A percentile compares a stretch with the other conserved stretches of the same genome.
These are phyloP conservation scores for Chymomyza fuscimana DNA, from an alignment of 2,888 invertebrate genomes.

Conservation along the genomic window DNA sequence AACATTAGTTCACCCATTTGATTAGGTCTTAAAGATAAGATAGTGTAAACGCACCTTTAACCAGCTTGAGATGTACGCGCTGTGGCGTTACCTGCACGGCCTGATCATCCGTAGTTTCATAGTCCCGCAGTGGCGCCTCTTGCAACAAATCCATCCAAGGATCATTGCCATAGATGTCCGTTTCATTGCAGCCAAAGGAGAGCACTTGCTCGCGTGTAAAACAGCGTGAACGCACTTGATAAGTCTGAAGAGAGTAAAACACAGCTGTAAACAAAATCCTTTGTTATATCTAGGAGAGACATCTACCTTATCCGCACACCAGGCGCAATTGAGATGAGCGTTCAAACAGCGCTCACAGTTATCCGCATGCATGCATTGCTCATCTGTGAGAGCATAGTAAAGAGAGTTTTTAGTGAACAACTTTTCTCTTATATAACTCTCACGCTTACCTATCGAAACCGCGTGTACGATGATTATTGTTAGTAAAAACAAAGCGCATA, in stretches of 20 bases:
- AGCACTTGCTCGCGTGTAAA: conserved; percentile 65
- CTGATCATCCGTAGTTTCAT: conserved; percentile 70
- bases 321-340: conserved; percentile 73
- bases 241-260: conserved; percentile 49
- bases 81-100: conserved; percentile 85
- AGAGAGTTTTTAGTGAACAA: background rate
- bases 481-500: conserved; percentile 22
- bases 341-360: conserved; percentile 73
- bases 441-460: background rate
- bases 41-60: conserved; percentile 81
- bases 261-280: no score
- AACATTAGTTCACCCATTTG: conserved; percentile 18
- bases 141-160: conserved; percentile 56
- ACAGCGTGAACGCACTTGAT: conserved; percentile 68
- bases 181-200: conserved; percentile 58
- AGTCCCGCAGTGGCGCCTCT: conserved; percentile 71
- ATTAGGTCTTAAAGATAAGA: conserved; percentile 42
- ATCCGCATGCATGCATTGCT: conserved; percentile 70
- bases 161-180: conserved; percentile 71
- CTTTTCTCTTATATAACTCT: conserved; percentile 34
- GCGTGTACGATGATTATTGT: conserved; percentile 38
- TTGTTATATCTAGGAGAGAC: background rate
- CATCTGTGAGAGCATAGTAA: conserved; percentile 50
- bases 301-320: conserved; percentile 78
- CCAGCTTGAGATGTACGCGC: conserved; percentile 82